A percentile compares a stretch with the other conserved stretches of the same genome.
phyloP scores from a whole-genome alignment of 2,888 invertebrate genomes.

The Platycnemis pennipes region DNA sequence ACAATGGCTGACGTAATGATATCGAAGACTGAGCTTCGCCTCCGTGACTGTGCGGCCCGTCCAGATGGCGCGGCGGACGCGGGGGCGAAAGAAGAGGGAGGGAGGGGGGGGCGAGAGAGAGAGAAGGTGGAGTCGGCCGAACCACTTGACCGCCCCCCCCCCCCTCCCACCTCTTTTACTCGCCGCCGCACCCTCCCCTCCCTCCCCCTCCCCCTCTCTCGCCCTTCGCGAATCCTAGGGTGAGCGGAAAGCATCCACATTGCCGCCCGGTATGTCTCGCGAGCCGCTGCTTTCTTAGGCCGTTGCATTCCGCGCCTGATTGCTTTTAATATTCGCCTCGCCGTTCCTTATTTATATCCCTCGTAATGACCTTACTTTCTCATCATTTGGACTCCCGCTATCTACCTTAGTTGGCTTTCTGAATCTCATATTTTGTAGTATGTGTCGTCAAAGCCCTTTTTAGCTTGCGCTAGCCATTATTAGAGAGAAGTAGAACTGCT shows the following conservation, averaged over 20 bases:
- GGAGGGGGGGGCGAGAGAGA: neutral
- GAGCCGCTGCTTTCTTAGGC: neutral
- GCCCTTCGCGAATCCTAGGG: neutral
- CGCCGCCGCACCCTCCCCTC: neutral
- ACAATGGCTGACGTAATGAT: conserved; percentile 68
- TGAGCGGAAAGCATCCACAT: neutral
- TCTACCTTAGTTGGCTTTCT: too few relatives aligned
- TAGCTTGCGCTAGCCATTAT: too few relatives aligned
- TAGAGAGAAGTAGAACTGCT: too few relatives aligned
- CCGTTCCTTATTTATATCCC: neutral
- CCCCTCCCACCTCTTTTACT: neutral
- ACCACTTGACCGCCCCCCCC: neutral
- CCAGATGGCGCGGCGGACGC: conserved; percentile 5
- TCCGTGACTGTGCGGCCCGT: neutral
- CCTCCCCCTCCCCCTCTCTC: neutral
- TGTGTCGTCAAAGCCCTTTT: too few relatives aligned
- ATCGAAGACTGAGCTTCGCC: conserved; percentile 66
- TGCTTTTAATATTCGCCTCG: neutral
- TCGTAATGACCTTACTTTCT: neutral
- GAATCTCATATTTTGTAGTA: too few relatives aligned
- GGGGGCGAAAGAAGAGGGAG: neutral
- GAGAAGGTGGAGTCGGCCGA: conserved; percentile 32
- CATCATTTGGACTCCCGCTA: neutral
- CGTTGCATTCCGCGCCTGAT: neutral
- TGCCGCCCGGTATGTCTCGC: neutral